Conservation (phyloP, 2,113 vertebrate genomes). For the Bostrychus sinensis region DNA sequence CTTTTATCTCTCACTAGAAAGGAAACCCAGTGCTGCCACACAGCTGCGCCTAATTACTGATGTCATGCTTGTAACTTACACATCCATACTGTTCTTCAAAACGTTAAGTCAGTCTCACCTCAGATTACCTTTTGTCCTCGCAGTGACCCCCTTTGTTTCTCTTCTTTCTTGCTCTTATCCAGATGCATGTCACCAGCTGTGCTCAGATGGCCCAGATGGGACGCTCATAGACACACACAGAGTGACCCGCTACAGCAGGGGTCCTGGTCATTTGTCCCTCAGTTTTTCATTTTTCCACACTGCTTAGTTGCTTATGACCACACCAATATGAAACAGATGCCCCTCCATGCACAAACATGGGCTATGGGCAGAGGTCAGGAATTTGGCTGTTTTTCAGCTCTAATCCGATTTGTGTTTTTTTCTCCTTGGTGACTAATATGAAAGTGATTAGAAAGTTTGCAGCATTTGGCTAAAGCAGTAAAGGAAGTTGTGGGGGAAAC, state of each 20-base stretch:
- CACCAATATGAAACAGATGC: constrained; percentile 65
- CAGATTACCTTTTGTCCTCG: constrained; percentile 65
- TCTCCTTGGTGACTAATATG: constrained; percentile 47
- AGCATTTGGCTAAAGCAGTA: constrained; percentile 13
- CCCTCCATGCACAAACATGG: constrained; percentile 47
- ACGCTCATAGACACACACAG: constrained; percentile 27
- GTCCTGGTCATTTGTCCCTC: constrained; percentile 46
- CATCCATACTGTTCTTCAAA: constrained; percentile 9
- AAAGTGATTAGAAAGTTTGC: constrained; percentile 51
- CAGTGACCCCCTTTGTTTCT: constrained; percentile 44
- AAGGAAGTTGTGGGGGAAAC: constrained; percentile 11
- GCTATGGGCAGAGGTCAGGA: constrained; percentile 53
- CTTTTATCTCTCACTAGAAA: constrained; percentile 21
- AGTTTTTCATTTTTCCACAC: constrained; percentile 40
- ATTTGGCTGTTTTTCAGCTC: constrained; percentile 58
- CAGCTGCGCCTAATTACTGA: constrained; percentile 40
- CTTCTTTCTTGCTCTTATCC: constrained; percentile 30
- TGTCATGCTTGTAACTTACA: constrained; percentile 6
- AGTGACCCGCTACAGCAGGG: constrained; percentile 42
- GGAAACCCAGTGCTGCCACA: constrained; percentile 17
- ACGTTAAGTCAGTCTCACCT: constrained; percentile 42
- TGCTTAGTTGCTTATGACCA: constrained; percentile 30
- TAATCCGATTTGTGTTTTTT: constrained; percentile 57
- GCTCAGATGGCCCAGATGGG: constrained; percentile 65
- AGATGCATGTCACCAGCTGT: constrained; percentile 74